Evolutionary conservation across 2,888 invertebrate genomes (phyloP).

Genomic region (Dynastes tityus): DNA sequence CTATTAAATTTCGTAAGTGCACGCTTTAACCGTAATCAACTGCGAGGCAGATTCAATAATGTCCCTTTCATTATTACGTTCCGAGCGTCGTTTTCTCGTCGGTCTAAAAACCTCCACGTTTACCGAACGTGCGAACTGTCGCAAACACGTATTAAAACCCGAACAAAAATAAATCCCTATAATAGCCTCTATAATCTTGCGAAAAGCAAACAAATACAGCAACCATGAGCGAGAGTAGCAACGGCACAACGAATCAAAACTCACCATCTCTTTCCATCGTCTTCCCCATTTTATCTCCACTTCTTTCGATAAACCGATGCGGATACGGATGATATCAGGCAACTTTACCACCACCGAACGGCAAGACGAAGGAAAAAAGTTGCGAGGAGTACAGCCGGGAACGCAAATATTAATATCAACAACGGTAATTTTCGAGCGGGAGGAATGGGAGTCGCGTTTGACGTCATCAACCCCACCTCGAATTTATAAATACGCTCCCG

Average conservation of each 20-base stretch:
- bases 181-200: slow-evolving; percentile 16
- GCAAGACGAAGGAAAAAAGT: slow-evolving; percentile 26
- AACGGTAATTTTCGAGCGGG: slow-evolving; percentile 36
- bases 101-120: neutral
- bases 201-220: slow-evolving; percentile 16
- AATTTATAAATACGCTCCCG: slow-evolving; percentile 49
- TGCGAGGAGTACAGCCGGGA: slow-evolving; percentile 13
- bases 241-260: slow-evolving; percentile 12
- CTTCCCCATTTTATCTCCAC: slow-evolving; percentile 1
- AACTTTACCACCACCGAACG: slow-evolving; percentile 26
- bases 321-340: neutral
- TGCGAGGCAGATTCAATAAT: neutral
- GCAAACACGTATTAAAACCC: slow-evolving; percentile 14
- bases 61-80: neutral
- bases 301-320: slow-evolving; percentile 16
- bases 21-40: neutral
- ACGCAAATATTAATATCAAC: slow-evolving; percentile 46
- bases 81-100: too few species aligned
- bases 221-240: neutral
- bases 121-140: slow-evolving; percentile 28
- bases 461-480: slow-evolving; percentile 50
- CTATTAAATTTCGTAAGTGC: neutral
- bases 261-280: slow-evolving; percentile 31
- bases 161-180: slow-evolving; percentile 2
- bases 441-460: slow-evolving; percentile 41